These are phyloP conservation scores for Coracias cyanogaster DNA, from an alignment of 2,797 vertebrate species.

Conservation along the genomic window DNA sequence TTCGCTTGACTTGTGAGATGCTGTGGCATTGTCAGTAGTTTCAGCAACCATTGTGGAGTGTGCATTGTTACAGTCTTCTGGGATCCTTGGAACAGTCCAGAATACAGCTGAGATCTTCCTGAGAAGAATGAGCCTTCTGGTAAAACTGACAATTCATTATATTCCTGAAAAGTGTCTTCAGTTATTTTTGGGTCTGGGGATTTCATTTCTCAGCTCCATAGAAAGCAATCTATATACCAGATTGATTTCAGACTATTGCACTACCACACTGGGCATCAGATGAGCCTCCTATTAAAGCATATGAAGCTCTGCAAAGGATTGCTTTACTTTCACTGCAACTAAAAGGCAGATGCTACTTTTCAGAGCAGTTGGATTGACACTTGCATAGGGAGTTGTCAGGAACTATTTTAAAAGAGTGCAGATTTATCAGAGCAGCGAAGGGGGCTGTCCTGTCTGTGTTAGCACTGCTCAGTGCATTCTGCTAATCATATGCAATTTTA, in stretches of 20 bases:
- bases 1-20: neutral
- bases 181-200: neutral
- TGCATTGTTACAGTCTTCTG: neutral
- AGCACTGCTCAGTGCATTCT: neutral
- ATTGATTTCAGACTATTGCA: neutral
- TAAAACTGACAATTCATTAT: neutral
- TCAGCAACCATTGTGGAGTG: neutral
- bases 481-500: neutral
- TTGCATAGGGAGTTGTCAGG: neutral
- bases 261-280: neutral
- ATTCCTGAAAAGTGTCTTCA: neutral
- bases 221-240: neutral
- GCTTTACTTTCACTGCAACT: neutral
- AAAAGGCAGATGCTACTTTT: neutral
- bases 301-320: neutral
- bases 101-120: neutral
- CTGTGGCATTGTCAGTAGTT: neutral
- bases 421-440: neutral
- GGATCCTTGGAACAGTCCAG: neutral
- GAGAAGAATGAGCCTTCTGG: neutral
- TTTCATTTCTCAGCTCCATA: neutral
- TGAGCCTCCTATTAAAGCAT: neutral
- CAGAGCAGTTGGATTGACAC: neutral
- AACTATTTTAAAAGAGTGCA: neutral
- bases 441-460: neutral